phyloP scores from a whole-genome alignment of 2,113 vertebrate genomes.

The Progne subis region DNA sequence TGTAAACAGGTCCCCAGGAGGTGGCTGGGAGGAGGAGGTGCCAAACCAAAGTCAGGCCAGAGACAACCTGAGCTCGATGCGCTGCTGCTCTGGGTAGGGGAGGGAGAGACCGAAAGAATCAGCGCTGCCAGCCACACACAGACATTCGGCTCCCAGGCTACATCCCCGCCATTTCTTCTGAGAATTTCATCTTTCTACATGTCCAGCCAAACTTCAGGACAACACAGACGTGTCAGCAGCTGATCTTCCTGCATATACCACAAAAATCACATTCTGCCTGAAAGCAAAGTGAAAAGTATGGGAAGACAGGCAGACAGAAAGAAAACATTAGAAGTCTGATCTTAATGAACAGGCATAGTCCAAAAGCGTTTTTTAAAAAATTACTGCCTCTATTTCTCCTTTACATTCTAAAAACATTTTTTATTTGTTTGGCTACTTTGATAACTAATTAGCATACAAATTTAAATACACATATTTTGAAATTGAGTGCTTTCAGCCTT shows the following conservation, averaged over 20 bases:
- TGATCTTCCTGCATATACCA: not conserved
- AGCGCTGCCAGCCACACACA: not conserved
- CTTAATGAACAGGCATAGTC: not conserved
- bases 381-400: not conserved
- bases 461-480: not conserved
- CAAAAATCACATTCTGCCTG: not conserved
- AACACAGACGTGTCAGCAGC: fast-evolving
- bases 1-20: not conserved
- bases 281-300: not conserved
- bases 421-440: not conserved
- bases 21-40: not conserved
- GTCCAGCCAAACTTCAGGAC: not conserved
- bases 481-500: not conserved
- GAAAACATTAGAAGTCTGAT: not conserved
- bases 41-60: not conserved
- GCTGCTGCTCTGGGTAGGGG: not conserved
- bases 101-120: no score
- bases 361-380: not conserved
- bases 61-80: fast-evolving
- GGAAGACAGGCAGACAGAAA: no score
- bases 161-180: not conserved
- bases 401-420: not conserved
- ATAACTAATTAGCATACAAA: not conserved
- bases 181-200: not conserved
- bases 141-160: not conserved